phyloP scores from a whole-genome alignment of 2,797 vertebrate genomes.

The Enteromius trimaculatus region DNA sequence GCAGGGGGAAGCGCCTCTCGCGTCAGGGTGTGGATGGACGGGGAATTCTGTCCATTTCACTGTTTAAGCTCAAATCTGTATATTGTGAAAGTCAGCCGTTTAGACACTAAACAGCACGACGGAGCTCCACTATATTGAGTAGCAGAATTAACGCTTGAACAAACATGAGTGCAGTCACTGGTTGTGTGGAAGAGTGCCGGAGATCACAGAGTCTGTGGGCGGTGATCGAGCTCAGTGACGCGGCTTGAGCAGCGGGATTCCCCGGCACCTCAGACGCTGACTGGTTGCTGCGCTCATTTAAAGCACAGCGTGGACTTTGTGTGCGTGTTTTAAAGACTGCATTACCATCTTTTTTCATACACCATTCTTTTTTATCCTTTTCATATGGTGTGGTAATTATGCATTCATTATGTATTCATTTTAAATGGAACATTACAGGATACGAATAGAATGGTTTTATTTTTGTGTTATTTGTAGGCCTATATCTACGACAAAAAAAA shows the following conservation, averaged over 20 bases:
- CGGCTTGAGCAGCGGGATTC: conserved; percentile 30
- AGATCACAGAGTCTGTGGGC: conserved; percentile 14
- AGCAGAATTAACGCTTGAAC: no score
- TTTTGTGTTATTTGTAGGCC: neutral
- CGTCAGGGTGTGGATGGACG: neutral
- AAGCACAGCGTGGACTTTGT: neutral
- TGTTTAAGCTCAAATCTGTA: neutral
- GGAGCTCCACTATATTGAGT: neutral
- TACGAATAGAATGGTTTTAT: neutral
- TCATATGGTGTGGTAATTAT: neutral
- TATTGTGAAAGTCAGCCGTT: neutral
- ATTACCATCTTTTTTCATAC: neutral
- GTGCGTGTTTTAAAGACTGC: neutral
- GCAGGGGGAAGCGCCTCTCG: conserved; percentile 1
- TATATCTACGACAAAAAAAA: neutral
- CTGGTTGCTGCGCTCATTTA: neutral
- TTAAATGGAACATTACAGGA: neutral
- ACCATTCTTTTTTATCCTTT: neutral
- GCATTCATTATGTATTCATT: neutral
- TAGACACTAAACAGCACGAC: neutral
- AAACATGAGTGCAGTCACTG: neutral
- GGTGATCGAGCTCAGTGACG: conserved; percentile 17
- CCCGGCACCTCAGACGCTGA: neutral
- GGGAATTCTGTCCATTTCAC: conserved; percentile 1
- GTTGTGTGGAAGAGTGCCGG: conserved; percentile 4